Base-by-base conservation (phyloP, 37 sponge, comb jelly and placozoan species). In the Theonella swinhoei region DNA sequence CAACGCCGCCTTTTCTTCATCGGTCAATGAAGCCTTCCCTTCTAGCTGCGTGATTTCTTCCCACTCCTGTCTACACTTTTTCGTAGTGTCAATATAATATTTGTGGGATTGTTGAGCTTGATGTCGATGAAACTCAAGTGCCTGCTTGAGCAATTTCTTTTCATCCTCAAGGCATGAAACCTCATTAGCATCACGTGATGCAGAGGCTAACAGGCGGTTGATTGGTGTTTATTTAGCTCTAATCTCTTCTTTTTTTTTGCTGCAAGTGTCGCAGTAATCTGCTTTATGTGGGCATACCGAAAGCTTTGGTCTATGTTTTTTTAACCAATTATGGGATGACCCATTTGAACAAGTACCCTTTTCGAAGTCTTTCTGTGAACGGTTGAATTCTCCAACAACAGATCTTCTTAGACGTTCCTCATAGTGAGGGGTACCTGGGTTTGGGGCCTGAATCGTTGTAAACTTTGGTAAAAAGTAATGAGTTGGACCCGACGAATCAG, bases 221-320 rank as follows among this genome's bases (percentile, higher is more conserved):
- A 80, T 9, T 3, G 76, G 80, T 19, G 81, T 80, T 41, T 80
- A 81, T 26, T 64, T 72, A 1, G 67, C 74, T 32, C 62, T 24
- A 2, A 70, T 72, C 31, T 40, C 36, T 2, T 1, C 72, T 30
- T 79, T 86, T 0, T 29, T 4, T 4, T 61, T 60, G 0, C 0
- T 23, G 39, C 80, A 86, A 38, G 76, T 64, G 47, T 86, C 87
- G 60, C 80, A 86, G 68, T 86, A 86, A 42, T 86, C 87, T 35
- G 2, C n/a, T n/a, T n/a, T n/a, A n/a, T 86, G 87, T 19, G 80
- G 80, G 61, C 40, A 71, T 19, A 79, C 42, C 0, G 58, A 42
- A 33, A 31, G 26, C 39, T 86, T 85, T 2, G 79, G 86, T 37
- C 80, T 79, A 24, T 42, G 0, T 54, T 23, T 9, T 78, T 78